Base-by-base conservation (phyloP, 2,113 vertebrate species). In the Oxygymnocypris stewartii region DNA sequence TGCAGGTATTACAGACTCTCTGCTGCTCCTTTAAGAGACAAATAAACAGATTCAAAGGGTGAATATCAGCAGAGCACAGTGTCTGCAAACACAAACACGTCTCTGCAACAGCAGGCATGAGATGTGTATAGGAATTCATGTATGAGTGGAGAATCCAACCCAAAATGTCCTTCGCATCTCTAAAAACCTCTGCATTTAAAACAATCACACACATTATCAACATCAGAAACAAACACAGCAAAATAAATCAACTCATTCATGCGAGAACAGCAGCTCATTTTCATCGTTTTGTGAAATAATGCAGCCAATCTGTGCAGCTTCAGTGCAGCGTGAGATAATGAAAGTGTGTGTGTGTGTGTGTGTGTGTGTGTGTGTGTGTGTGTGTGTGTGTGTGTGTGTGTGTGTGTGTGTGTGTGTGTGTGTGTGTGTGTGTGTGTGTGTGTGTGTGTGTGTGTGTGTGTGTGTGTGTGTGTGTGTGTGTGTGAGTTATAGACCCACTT, bases 401-500 rank as follows among this genome's bases (percentile, higher is more conserved):
- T n/a, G n/a, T n/a, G n/a, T n/a, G n/a, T n/a, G n/a, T n/a, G n/a
- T n/a, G n/a, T n/a, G n/a, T n/a, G n/a, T n/a, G n/a, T n/a, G n/a
- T n/a, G n/a, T n/a, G n/a, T n/a, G n/a, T n/a, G n/a, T n/a, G n/a
- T n/a, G n/a, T n/a, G n/a, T n/a, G n/a, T n/a, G n/a, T n/a, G n/a
- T n/a, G n/a, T n/a, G n/a, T n/a, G n/a, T n/a, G n/a, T n/a, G n/a
- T n/a, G n/a, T n/a, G n/a, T n/a, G n/a, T n/a, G n/a, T n/a, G n/a
- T n/a, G n/a, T n/a, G n/a, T n/a, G n/a, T n/a, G n/a, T n/a, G n/a
- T n/a, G n/a, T n/a, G n/a, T n/a, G n/a, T n/a, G n/a, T n/a, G n/a
- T n/a, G n/a, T n/a, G n/a, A 90, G 85, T 91, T 81, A 90, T 88
- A 88, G 89, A 92, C 91, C 91, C 90, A 89, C 90, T 90, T 88